Evolutionary conservation across 2,888 invertebrate genomes (phyloP).

Genomic region (Pheosia tremula): DNA sequence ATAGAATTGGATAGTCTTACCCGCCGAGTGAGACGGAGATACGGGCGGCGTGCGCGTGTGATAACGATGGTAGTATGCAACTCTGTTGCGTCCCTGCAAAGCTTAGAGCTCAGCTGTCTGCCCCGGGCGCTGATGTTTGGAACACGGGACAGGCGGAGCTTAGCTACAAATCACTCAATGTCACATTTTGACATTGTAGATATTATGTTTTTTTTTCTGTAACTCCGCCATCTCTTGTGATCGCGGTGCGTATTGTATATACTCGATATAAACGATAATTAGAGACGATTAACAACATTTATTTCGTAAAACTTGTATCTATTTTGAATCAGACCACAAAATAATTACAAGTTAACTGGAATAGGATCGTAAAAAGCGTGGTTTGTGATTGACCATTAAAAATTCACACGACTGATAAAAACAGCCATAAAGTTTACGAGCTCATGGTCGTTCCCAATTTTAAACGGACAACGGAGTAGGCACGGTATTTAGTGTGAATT

Average conservation of each 20-base stretch:
- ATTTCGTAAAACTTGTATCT: background rate
- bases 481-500: constrained; percentile 45
- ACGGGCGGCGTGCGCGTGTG: constrained; percentile 51
- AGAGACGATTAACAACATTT: constrained; percentile 18
- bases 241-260: constrained; percentile 43
- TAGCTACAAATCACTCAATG: constrained; percentile 86
- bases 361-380: background rate
- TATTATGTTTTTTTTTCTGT: constrained; percentile 85
- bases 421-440: constrained; percentile 71
- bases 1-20: constrained; percentile 77
- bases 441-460: constrained; percentile 62
- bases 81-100: constrained; percentile 72
- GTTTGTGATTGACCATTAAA: constrained; percentile 53
- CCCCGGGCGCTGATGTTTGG: constrained; percentile 84
- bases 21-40: constrained; percentile 64
- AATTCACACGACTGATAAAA: constrained; percentile 69
- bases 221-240: constrained; percentile 78
- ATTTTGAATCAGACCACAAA: background rate
- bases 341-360: background rate
- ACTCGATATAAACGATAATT: constrained; percentile 21
- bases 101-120: constrained; percentile 83
- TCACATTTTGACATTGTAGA: constrained; percentile 86
- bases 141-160: constrained; percentile 86
- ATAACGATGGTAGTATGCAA: constrained; percentile 71
- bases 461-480: constrained; percentile 56